phyloP scores from a whole-genome alignment of 2,113 vertebrate genomes.

The Chamaetylas fuelleborni region DNA sequence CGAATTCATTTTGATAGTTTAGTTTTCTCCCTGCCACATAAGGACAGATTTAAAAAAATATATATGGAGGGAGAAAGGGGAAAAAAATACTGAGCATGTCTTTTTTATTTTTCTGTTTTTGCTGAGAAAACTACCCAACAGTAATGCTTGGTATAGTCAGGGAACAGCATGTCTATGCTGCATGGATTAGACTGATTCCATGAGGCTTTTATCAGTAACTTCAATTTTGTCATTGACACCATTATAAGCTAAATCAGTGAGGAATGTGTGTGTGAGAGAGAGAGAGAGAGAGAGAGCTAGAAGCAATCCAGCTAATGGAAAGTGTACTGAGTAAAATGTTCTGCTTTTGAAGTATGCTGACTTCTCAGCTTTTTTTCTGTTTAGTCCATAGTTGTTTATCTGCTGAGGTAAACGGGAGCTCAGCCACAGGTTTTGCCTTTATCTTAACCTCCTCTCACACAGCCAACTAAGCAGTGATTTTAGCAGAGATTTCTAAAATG shows the following conservation, averaged over 20 bases:
- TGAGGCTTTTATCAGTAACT: conserved; percentile 38
- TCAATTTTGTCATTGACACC: conserved; percentile 44
- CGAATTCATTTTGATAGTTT: neutral
- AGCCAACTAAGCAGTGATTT: conserved; percentile 37
- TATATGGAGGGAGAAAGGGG: neutral
- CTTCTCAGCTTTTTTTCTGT: conserved; percentile 13
- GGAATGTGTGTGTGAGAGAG: neutral
- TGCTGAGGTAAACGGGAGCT: conserved; percentile 57
- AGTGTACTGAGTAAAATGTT: conserved; percentile 41
- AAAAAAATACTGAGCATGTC: neutral
- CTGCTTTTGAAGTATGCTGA: conserved; percentile 63
- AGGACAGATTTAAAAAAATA: neutral
- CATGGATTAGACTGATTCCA: conserved; percentile 16
- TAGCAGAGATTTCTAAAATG: conserved; percentile 29
- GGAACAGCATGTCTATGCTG: neutral
- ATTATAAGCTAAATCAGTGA: conserved; percentile 17
- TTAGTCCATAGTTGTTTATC: conserved; percentile 59
- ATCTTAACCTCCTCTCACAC: conserved; percentile 32
- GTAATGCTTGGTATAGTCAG: neutral
- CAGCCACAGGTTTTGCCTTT: conserved; percentile 45
- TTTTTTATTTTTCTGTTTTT: conserved; percentile 1
- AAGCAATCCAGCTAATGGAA: conserved; percentile 49
- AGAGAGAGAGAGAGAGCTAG: neutral
- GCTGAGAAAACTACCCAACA: neutral
- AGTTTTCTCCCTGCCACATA: neutral